Conservation (phyloP, 2,113 vertebrate genomes). For the Hyperopisus bebe region DNA sequence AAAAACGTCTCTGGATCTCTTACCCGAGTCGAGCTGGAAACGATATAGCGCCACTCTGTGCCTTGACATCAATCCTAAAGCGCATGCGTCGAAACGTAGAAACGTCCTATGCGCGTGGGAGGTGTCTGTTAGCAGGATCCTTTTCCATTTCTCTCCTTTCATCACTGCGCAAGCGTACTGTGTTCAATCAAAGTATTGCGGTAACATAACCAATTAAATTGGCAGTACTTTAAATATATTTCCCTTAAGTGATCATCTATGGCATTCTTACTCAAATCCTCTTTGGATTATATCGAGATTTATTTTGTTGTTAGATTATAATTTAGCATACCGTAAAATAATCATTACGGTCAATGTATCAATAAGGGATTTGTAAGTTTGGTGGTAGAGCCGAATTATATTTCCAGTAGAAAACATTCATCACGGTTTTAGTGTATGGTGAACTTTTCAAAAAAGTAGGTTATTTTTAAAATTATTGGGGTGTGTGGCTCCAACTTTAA, state of each 20-base stretch:
- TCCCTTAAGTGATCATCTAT: background rate
- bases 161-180: constrained; percentile 49
- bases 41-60: constrained; percentile 74
- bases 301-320: background rate
- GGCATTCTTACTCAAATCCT: background rate
- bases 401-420: background rate
- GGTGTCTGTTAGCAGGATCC: constrained; percentile 40
- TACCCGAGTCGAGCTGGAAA: constrained; percentile 65
- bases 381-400: background rate
- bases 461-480: background rate
- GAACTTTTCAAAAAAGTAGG: background rate
- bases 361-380: background rate
- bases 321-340: background rate
- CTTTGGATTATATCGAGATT: background rate
- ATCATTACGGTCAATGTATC: background rate
- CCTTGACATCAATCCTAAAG: constrained; percentile 65
- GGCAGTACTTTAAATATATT: background rate
- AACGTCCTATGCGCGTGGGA: constrained; percentile 47
- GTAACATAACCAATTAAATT: constrained; percentile 43
- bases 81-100: constrained; percentile 61
- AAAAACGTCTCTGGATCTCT: constrained; percentile 49
- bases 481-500: background rate
- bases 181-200: constrained; percentile 41
- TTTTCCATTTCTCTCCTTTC: constrained; percentile 36
- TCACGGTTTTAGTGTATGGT: background rate